These are phyloP conservation scores for Caretta caretta DNA, from an alignment of 2,113 vertebrate genomes.

Conservation along the genomic window DNA sequence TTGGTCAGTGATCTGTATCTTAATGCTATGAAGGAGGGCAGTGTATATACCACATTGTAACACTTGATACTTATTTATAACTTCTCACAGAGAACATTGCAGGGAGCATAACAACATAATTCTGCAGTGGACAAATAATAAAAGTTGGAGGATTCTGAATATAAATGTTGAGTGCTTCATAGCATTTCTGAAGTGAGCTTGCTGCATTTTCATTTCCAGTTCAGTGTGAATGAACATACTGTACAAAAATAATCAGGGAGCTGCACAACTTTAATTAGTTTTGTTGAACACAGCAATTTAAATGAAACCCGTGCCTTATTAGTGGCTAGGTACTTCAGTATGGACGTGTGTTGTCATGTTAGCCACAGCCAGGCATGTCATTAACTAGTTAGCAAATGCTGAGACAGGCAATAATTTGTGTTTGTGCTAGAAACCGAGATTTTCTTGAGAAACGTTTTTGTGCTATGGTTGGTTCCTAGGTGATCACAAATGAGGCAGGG, in stretches of 20 bases:
- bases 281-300: neutral
- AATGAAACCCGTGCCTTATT: neutral
- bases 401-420: neutral
- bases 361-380: neutral
- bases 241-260: slow-evolving; percentile 20
- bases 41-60: neutral
- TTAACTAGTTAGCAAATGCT: neutral
- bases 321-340: slow-evolving; percentile 28
- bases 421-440: slow-evolving; percentile 2
- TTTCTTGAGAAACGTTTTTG: neutral
- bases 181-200: neutral
- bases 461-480: neutral
- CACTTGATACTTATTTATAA: neutral
- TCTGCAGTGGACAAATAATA: neutral
- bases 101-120: neutral
- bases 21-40: neutral
- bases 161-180: slow-evolving; percentile 21
- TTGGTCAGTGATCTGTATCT: neutral
- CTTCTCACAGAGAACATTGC: neutral
- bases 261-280: slow-evolving; percentile 33
- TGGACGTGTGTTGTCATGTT: slow-evolving; percentile 4
- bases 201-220: neutral
- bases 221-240: slow-evolving; percentile 11
- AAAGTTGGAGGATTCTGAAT: neutral
- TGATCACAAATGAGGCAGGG: neutral